Conservation (phyloP, 2,888 invertebrate species). For the Chalcis sispes region DNA sequence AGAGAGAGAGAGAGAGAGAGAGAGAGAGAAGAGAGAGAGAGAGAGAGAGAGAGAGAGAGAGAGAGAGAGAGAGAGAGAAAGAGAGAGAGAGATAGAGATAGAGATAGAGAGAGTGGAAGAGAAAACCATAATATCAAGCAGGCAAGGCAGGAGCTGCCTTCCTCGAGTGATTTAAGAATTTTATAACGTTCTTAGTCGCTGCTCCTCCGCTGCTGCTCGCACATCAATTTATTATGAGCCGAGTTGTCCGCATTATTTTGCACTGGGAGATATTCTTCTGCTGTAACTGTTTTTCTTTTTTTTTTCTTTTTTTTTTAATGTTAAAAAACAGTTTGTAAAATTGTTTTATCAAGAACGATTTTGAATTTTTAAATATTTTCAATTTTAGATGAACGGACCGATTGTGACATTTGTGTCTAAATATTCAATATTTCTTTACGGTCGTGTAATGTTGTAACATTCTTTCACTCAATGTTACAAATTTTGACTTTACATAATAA, state of each 20-base stretch:
- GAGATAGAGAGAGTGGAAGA: neutral
- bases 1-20: neutral
- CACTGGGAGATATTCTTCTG: neutral
- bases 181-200: conserved; percentile 30
- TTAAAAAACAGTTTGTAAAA: no score
- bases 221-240: conserved; percentile 38
- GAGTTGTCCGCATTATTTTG: conserved; percentile 37
- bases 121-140: neutral
- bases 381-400: no score
- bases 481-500: no score
- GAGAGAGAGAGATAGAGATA: neutral
- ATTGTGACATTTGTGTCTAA: no score
- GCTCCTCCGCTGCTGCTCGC: neutral
- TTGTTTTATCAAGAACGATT: no score
- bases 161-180: conserved; percentile 48
- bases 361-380: no score
- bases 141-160: neutral
- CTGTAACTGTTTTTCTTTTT: neutral
- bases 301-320: no score
- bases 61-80: neutral
- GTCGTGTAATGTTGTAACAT: no score
- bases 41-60: neutral
- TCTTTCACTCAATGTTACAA: no score
- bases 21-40: neutral
- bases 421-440: no score